Conservation (phyloP, 2,797 vertebrate genomes). For the Danio jaintianensis region DNA sequence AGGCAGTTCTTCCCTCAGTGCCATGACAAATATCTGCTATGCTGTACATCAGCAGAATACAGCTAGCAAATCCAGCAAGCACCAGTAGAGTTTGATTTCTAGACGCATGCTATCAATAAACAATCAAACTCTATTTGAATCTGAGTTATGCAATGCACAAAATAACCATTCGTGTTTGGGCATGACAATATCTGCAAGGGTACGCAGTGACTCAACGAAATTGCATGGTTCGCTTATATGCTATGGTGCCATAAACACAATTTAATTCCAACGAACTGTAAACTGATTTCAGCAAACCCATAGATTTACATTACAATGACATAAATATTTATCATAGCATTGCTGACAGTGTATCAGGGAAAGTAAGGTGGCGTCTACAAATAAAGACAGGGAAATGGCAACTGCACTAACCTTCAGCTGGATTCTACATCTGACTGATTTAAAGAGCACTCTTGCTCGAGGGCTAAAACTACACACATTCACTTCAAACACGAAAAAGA, state of each 20-base stretch:
- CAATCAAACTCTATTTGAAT: slow-evolving; percentile 82
- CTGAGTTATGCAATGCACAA: slow-evolving; percentile 80
- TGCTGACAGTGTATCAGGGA: slow-evolving; percentile 19
- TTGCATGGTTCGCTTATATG: slow-evolving; percentile 47
- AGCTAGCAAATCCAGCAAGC: slow-evolving; percentile 71
- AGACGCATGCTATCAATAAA: slow-evolving; percentile 82
- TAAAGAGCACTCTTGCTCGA: slow-evolving; percentile 75
- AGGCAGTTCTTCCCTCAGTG: slow-evolving; percentile 56
- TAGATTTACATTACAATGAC: slow-evolving; percentile 44
- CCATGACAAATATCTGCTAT: slow-evolving; percentile 71
- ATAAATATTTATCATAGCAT: slow-evolving; percentile 39
- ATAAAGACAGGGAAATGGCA: slow-evolving; percentile 50
- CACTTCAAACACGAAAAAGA: slow-evolving; percentile 73
- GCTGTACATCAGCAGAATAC: slow-evolving; percentile 67
- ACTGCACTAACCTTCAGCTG: slow-evolving; percentile 59
- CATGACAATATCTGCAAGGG: slow-evolving; percentile 68
- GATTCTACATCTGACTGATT: slow-evolving; percentile 71
- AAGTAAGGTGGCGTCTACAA: slow-evolving; percentile 48
- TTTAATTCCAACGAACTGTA: slow-evolving; percentile 27
- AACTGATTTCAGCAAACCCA: slow-evolving; percentile 32
- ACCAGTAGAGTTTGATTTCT: slow-evolving; percentile 84
- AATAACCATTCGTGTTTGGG: slow-evolving; percentile 71
- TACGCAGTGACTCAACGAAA: slow-evolving; percentile 58
- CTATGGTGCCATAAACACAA: slow-evolving; percentile 34
- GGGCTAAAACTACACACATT: slow-evolving; percentile 71